phyloP scores from a whole-genome alignment of 2,797 vertebrate species.

The Galago senegalensis region DNA sequence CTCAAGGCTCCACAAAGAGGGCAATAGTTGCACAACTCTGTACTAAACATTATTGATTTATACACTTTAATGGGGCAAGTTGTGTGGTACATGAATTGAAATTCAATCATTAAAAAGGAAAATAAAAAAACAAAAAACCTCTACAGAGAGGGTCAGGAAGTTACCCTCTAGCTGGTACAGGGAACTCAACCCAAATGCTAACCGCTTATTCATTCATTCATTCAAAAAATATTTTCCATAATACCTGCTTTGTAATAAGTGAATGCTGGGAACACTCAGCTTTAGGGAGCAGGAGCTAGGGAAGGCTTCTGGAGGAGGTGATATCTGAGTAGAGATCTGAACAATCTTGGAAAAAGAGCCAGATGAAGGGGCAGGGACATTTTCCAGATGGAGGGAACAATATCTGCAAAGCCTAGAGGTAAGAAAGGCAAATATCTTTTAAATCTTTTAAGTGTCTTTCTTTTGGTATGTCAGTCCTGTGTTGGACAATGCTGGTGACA shows the following conservation, averaged over 20 bases:
- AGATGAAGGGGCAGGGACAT: not conserved
- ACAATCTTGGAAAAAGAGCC: not conserved
- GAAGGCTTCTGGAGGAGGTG: not conserved
- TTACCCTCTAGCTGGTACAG: not conserved
- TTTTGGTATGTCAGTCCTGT: not conserved
- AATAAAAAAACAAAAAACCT: not conserved
- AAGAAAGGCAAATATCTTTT: not conserved
- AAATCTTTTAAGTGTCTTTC: not conserved
- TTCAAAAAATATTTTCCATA: conserved; percentile 48
- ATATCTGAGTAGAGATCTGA: not conserved
- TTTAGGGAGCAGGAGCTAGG: not conserved
- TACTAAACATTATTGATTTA: not conserved
- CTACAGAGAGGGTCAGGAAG: not conserved
- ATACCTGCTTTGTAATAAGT: not conserved
- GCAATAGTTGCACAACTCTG: too few species aligned
- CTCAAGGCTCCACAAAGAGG: not conserved
- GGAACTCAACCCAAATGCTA: not conserved
- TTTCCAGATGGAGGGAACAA: not conserved
- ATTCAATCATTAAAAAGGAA: not conserved
- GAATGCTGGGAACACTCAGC: not conserved
- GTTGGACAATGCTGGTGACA: not conserved
- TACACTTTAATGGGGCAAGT: not conserved
- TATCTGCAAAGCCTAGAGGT: not conserved
- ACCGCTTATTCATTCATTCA: not conserved
- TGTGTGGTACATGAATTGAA: not conserved